Base-by-base conservation (phyloP, 1,140 invertebrate genomes). In the Daktulosphaira vitifoliae region DNA sequence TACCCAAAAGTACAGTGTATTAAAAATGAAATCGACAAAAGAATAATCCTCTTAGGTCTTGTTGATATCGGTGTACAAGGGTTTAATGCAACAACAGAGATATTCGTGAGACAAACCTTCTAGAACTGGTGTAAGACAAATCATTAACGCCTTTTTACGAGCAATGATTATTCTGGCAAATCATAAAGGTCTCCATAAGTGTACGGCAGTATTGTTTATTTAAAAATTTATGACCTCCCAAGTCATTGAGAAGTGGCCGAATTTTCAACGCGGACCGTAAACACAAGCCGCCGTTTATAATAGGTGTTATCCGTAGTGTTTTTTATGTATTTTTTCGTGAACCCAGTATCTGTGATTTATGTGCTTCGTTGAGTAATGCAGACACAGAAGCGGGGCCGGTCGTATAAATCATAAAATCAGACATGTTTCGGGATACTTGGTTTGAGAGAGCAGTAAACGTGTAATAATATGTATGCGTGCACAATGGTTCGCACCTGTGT, bases 341-440 rank as follows among this genome's bases (percentile, higher is more conserved):
- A 33, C 29, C 29, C 5, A 11, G 29, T 33, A 33, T 33, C 5
- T 33, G 42, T 62, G 56, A 62, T 62, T 62, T 62, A 62, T 62
- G 15, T 22, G 5, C 9, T 20, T 33, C 29, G 29, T 33, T 6
- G 29, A 33, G 29, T 33, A 33, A 11, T 33, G 29, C 29, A 62
- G 56, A 48, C 51, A 53, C 56, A 62, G 56, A 48, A 62, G 56
- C 56, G 56, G 39, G 39, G 39, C 56, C 56, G 23, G 56, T 62
- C 56, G 56, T 62, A 62, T 62, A 62, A 62, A 62, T 62, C 56
- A 62, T 62, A 62, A 62, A 62, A 62, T 62, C 20, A 62, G 56
- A 62, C 56, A 39, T 62, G 56, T 56, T 56, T 48, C 38, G 44
- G 42, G 26, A 56, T 20, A 46, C 5, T 11, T 11, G 29, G 29